These are phyloP conservation scores for Ormyrus pomaceus DNA, from an alignment of 2,888 invertebrate species.

Conservation along the genomic window DNA sequence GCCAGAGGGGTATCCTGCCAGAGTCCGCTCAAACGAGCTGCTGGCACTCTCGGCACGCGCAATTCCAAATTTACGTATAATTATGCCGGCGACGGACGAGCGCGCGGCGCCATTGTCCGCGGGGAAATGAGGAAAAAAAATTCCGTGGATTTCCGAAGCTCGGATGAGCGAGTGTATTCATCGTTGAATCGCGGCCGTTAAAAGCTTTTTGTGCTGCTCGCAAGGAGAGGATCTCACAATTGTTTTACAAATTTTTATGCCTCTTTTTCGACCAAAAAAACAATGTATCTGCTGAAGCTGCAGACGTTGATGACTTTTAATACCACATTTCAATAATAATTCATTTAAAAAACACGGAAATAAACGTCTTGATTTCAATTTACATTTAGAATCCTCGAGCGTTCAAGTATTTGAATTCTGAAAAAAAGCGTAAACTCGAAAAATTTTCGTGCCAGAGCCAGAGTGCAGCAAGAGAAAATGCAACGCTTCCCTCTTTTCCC, in stretches of 20 bases:
- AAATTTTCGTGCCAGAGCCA: background rate
- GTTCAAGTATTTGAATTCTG: too few species aligned
- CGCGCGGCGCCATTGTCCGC: background rate
- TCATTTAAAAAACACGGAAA: too few species aligned
- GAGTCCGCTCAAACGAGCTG: slow-evolving; percentile 1
- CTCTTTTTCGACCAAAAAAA: too few species aligned
- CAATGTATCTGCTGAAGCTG: too few species aligned
- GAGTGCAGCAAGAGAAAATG: slow-evolving; percentile 14
- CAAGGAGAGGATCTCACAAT: background rate
- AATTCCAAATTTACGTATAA: slow-evolving; percentile 22
- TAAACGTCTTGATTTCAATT: too few species aligned
- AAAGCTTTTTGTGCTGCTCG: slow-evolving; percentile 25
- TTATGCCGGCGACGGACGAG: slow-evolving; percentile 1
- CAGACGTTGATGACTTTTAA: too few species aligned
- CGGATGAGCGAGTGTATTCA: background rate
- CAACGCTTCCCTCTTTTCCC: slow-evolving; percentile 29
- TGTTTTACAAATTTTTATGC: too few species aligned
- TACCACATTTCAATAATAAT: too few species aligned
- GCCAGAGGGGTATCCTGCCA: slow-evolving; percentile 13
- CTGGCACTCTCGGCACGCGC: background rate
- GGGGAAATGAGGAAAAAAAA: background rate
- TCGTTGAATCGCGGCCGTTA: background rate
- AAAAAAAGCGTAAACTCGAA: too few species aligned
- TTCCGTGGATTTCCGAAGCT: background rate
- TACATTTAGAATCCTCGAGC: too few species aligned